Conservation (phyloP, 2,797 vertebrate species). For the Rachycentron canadum region DNA sequence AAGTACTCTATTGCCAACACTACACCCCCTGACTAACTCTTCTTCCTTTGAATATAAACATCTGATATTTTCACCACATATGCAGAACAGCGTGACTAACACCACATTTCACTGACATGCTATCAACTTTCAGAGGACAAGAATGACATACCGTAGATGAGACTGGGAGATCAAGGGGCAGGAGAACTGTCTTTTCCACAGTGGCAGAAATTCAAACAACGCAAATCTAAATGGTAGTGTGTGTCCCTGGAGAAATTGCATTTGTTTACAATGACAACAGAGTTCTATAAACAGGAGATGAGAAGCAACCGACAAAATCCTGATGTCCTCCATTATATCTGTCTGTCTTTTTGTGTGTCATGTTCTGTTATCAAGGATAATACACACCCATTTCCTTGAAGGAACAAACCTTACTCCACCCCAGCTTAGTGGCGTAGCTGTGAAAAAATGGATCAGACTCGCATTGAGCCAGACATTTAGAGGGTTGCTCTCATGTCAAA, state of each 20-base stretch:
- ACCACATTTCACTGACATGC: conserved; percentile 32
- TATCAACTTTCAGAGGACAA: conserved; percentile 6
- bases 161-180: conserved; percentile 7
- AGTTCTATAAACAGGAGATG: conserved; percentile 71
- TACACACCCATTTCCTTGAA: conserved; percentile 65
- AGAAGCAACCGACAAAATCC: conserved; percentile 46
- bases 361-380: conserved; percentile 46
- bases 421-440: conserved; percentile 1
- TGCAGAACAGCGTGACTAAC: conserved; percentile 21
- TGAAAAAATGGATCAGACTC: conserved; percentile 30
- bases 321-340: conserved; percentile 38
- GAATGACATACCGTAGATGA: not conserved
- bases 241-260: conserved; percentile 33
- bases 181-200: conserved; percentile 4
- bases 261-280: conserved; percentile 68
- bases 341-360: conserved; percentile 28
- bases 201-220: conserved; percentile 24
- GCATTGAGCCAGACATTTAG: conserved; percentile 8
- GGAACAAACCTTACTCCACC: conserved; percentile 46
- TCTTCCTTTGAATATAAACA: conserved; percentile 23
- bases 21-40: conserved; percentile 4
- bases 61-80: conserved; percentile 31
- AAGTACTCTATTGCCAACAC: conserved; percentile 25
- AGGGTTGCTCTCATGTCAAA: conserved; percentile 2
- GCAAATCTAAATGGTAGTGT: conserved; percentile 5